Evolutionary conservation across 2,888 invertebrate genomes (phyloP).

Genomic region (Plagodis pulveraria): DNA sequence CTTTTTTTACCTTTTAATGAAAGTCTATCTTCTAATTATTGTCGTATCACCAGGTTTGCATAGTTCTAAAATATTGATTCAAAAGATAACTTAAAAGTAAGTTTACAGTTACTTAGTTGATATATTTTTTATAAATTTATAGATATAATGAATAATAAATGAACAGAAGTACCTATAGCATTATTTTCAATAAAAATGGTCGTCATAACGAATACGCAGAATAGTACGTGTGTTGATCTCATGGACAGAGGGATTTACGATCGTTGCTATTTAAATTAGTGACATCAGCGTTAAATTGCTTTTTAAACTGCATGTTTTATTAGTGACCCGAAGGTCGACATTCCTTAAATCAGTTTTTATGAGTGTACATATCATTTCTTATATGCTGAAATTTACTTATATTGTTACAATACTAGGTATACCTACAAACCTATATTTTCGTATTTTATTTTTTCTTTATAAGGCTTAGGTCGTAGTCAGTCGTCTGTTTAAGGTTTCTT

Average conservation of each 20-base stretch:
- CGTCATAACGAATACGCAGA: not conserved
- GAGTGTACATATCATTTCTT: not conserved
- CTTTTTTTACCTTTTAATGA: too few relatives aligned
- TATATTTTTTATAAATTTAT: too few relatives aligned
- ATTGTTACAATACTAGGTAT: too few relatives aligned
- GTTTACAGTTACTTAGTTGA: too few relatives aligned
- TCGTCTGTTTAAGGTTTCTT: slow-evolving; percentile 13
- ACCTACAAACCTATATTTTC: too few relatives aligned
- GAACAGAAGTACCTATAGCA: too few relatives aligned
- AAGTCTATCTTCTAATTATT: too few relatives aligned
- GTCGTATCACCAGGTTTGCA: too few relatives aligned
- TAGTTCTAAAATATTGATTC: too few relatives aligned
- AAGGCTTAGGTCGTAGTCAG: not conserved
- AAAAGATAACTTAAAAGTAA: too few relatives aligned
- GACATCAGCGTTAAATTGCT: slow-evolving; percentile 31
- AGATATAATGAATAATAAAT: too few relatives aligned
- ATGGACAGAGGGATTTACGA: slow-evolving; percentile 5
- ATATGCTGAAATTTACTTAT: too few relatives aligned
- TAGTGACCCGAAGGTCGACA: slow-evolving; percentile 27
- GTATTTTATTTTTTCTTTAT: not conserved
- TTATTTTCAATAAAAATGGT: not conserved
- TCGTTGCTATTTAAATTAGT: slow-evolving; percentile 35
- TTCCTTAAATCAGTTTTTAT: slow-evolving; percentile 19
- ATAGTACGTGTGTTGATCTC: slow-evolving; percentile 9
- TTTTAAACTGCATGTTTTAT: slow-evolving; percentile 39